Conservation (phyloP, 2,888 invertebrate genomes). For the Cyrtodaria siliqua region DNA sequence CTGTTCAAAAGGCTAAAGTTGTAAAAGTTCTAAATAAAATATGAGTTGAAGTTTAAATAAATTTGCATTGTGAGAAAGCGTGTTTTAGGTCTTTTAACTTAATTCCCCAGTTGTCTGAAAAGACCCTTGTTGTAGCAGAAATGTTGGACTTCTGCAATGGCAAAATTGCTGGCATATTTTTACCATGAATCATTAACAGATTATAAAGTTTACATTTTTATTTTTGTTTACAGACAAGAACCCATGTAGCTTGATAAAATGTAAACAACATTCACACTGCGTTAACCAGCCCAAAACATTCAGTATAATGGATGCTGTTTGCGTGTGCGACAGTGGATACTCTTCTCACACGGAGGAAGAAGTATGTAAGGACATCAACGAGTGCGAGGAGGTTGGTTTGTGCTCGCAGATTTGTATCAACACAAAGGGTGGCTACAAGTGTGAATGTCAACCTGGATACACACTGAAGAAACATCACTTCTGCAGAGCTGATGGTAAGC, state of each 20-base stretch:
- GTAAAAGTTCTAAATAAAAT: too few species aligned
- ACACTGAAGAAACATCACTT: conserved; percentile 88
- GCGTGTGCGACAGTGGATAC: conserved; percentile 48
- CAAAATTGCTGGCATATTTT: too few species aligned
- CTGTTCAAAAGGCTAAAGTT: too few species aligned
- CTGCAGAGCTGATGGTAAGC: conserved; percentile 85
- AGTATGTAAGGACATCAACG: conserved; percentile 91
- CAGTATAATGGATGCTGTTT: conserved; percentile 26
- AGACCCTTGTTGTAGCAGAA: too few species aligned
- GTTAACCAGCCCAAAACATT: conserved; percentile 7
- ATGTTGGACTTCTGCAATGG: too few species aligned
- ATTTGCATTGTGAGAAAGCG: too few species aligned
- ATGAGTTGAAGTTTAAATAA: too few species aligned
- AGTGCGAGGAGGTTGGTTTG: conserved; percentile 91
- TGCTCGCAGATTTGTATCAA: conserved; percentile 98
- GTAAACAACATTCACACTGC: conserved; percentile 39
- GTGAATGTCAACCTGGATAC: conserved; percentile 96
- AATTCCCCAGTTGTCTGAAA: too few species aligned
- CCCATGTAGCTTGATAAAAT: conserved; percentile 36
- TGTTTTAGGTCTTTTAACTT: too few species aligned
- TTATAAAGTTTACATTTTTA: too few species aligned
- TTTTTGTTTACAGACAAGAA: conserved; percentile 39
- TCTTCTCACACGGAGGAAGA: conserved; percentile 25
- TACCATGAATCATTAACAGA: too few species aligned
- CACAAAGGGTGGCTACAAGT: conserved; percentile 96